phyloP scores from a whole-genome alignment of 2,888 invertebrate species.

The Brenthis daphne region DNA sequence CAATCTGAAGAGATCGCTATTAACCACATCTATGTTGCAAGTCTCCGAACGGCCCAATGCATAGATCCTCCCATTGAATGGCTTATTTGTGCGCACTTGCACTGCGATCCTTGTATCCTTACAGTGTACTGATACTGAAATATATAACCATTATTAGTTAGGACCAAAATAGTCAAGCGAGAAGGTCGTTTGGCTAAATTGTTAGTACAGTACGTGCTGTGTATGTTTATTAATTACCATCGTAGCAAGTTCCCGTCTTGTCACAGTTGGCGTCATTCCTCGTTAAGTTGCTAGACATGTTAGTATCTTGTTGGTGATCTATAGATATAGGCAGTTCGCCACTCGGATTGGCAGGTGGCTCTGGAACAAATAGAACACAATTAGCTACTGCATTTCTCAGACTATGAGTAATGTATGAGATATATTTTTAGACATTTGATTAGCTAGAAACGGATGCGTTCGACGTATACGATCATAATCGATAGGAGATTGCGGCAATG shows the following conservation, averaged over 20 bases:
- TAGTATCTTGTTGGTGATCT: slow-evolving; percentile 89
- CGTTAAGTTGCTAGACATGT: slow-evolving; percentile 86
- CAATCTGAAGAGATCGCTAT: slow-evolving; percentile 94
- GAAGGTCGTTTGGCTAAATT: not conserved
- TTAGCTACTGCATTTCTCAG: slow-evolving; percentile 24
- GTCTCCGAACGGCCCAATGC: slow-evolving; percentile 96
- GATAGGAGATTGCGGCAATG: slow-evolving; percentile 64
- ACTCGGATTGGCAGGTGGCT: slow-evolving; percentile 71
- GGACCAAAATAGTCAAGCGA: not conserved
- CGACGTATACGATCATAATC: slow-evolving; percentile 63
- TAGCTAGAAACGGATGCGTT: slow-evolving; percentile 51
- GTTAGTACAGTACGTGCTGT: slow-evolving; percentile 2
- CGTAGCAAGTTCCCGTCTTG: slow-evolving; percentile 96
- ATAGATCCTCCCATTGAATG: slow-evolving; percentile 97
- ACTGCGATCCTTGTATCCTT: slow-evolving; percentile 97
- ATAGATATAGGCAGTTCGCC: slow-evolving; percentile 87
- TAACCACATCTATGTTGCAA: slow-evolving; percentile 96
- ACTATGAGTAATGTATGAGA: slow-evolving; percentile 4
- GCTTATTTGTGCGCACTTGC: slow-evolving; percentile 95
- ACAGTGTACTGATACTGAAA: slow-evolving; percentile 94
- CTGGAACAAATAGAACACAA: slow-evolving; percentile 60
- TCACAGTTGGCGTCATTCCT: slow-evolving; percentile 94
- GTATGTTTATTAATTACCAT: slow-evolving; percentile 84
- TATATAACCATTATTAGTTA: slow-evolving; percentile 23
- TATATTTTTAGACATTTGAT: slow-evolving; percentile 32